Evolutionary conservation across 2,113 vertebrate genomes (phyloP), one percentile per base, ranked within the genome.

Genomic region (Phrynosoma platyrhinos): DNA sequence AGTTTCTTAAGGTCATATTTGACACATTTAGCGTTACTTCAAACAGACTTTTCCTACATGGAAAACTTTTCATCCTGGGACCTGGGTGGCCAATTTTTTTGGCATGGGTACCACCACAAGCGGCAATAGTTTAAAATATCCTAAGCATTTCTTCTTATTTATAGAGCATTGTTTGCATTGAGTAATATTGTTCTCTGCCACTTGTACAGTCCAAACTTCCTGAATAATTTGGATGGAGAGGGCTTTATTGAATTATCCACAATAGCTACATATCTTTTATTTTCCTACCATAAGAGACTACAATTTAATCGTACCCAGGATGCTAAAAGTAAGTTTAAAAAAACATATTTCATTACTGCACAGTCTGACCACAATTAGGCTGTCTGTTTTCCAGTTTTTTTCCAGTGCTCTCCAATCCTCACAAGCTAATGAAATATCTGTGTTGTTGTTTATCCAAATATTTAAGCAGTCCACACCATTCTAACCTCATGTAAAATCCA

Each of bases 401-500:
- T 30, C 4, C 87, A 68, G 23, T 77, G 13, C 62, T 40, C 7
- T 77, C 58, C 72, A 83, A 25, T 77, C 72, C 80, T 68, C 62
- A 53, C 52, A 88, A 83, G 30, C 71, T 36, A 75, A 64, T 52
- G 21, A 36, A 82, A 68, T 68, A 68, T 82, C 81, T 47, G 42
- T 66, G 55, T 77, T 82, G 40, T 52, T 88, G 30, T 66, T 76
- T 53, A 82, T n/a, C 55, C 79, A 88, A 76, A 82, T 87, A n/a
- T 42, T 82, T 64, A 82, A 64, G 69, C 78, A 87, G 58, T 62
- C 58, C 64, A 36, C 72, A 82, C 55, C 40, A 62, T 52, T 82
- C 55, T 66, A 88, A 82, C 55, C 79, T 76, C 79, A 66, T 76
- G 55, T 55, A 52, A 82, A 87, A 88, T 88, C 79, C 62, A 64